Conservation (phyloP, 2,113 vertebrate species). For the Buteo buteo region DNA sequence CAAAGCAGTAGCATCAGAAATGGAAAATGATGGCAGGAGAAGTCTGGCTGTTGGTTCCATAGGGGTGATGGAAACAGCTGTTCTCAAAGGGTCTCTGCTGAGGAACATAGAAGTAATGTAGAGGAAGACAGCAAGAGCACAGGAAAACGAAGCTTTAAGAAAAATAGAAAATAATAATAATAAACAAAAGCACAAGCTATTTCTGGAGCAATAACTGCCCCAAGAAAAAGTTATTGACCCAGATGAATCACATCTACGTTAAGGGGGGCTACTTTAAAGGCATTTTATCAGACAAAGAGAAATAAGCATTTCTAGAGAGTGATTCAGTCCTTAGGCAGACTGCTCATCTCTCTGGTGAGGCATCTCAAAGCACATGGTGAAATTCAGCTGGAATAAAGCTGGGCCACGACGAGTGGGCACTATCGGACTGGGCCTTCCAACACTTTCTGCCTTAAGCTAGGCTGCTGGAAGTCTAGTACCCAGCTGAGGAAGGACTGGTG, state of each 20-base stretch:
- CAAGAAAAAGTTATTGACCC: neutral
- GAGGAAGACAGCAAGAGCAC: neutral
- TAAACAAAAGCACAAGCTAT: neutral
- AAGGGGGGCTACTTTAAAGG: neutral
- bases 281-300: neutral
- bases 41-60: neutral
- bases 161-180: neutral
- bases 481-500: neutral
- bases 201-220: neutral
- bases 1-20: neutral
- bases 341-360: neutral
- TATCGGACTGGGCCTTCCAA: neutral
- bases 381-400: neutral
- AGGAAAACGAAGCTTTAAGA: neutral
- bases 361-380: neutral
- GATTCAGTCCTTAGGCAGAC: neutral
- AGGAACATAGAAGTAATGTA: neutral
- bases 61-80: neutral
- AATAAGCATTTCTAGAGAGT: neutral
- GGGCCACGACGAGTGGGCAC: neutral
- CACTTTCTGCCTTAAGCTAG: neutral
- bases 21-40: neutral
- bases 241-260: neutral
- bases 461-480: neutral
- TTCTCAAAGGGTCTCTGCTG: neutral